Conservation (phyloP, 2,797 vertebrate genomes). For the Remorina albescens region DNA sequence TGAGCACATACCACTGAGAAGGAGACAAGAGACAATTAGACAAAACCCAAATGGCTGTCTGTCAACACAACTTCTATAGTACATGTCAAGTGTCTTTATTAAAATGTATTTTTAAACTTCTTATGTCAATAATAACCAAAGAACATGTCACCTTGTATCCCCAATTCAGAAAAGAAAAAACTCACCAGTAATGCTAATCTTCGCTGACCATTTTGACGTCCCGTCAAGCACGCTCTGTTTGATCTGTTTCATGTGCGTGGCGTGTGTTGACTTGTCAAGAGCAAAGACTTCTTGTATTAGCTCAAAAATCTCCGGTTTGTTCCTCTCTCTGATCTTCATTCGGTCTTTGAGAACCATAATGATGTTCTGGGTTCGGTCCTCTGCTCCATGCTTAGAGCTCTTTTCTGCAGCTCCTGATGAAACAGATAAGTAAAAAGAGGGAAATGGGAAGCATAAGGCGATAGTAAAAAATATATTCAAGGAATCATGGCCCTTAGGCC, state of each 20-base stretch:
- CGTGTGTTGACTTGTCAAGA: constrained; percentile 89
- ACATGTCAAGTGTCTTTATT: not conserved
- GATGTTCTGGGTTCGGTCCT: constrained; percentile 97
- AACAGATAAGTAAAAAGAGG: not conserved
- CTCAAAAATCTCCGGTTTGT: constrained; percentile 98
- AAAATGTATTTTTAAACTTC: not conserved
- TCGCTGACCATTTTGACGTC: constrained; percentile 98
- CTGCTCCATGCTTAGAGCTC: constrained; percentile 96
- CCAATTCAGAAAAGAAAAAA: not conserved
- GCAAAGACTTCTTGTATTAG: constrained; percentile 96
- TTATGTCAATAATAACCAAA: not conserved
- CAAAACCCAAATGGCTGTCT: not conserved
- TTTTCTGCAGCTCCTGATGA: constrained; percentile 94
- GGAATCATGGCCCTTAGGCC: not conserved
- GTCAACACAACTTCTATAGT: not conserved
- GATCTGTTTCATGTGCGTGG: constrained; percentile 95
- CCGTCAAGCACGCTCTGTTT: constrained; percentile 98
- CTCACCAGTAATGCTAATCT: constrained; percentile 97
- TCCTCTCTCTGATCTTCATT: constrained; percentile 98
- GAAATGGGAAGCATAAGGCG: constrained; percentile 3
- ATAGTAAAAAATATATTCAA: constrained; percentile 16
- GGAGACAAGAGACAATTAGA: constrained; percentile 19
- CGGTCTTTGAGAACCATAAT: constrained; percentile 99
- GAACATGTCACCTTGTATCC: not conserved
- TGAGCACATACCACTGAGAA: constrained; percentile 93